These are phyloP conservation scores for Mnemiopsis leidyi DNA, from an alignment of 37 sponge, comb jelly and placozoan genomes.

Conservation along the genomic window DNA sequence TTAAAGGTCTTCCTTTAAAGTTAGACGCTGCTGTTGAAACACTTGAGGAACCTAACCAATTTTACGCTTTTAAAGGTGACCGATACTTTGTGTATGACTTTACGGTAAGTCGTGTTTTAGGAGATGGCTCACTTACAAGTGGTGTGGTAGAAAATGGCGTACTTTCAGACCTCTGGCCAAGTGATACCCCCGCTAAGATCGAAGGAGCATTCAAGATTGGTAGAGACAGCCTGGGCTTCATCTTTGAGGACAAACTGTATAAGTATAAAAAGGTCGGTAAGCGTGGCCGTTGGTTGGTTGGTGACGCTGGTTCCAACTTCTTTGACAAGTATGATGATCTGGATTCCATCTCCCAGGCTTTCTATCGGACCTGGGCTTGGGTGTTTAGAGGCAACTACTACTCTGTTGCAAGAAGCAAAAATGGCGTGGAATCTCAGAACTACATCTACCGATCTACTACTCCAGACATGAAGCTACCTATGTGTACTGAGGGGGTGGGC, in stretches of 20 bases:
- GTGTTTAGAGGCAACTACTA: constrained; percentile 1
- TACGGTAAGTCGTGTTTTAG: not conserved
- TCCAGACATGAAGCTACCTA: not conserved
- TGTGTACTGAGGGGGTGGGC: not conserved
- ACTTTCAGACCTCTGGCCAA: constrained; percentile 21
- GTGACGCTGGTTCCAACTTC: not conserved
- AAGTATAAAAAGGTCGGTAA: not conserved
- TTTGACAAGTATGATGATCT: not conserved
- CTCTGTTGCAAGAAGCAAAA: not conserved
- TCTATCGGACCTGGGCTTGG: not conserved
- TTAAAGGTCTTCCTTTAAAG: not conserved
- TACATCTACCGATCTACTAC: not conserved
- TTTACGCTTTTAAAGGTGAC: not conserved
- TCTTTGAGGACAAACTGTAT: not conserved
- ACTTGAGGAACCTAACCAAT: not conserved
- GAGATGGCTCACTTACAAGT: not conserved
- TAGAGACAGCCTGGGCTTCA: not conserved
- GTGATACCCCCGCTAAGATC: not conserved
- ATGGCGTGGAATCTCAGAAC: not conserved
- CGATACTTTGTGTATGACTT: not conserved
- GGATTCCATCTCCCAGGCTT: not conserved
- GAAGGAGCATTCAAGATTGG: not conserved
- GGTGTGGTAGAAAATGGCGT: not conserved
- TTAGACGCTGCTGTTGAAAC: constrained; percentile 3
- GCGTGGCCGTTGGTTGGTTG: not conserved